A percentile compares a stretch with the other conserved stretches of the same genome.
Conservation (phyloP, 2,113 vertebrate genomes). For the Heloderma charlesbogerti region DNA sequence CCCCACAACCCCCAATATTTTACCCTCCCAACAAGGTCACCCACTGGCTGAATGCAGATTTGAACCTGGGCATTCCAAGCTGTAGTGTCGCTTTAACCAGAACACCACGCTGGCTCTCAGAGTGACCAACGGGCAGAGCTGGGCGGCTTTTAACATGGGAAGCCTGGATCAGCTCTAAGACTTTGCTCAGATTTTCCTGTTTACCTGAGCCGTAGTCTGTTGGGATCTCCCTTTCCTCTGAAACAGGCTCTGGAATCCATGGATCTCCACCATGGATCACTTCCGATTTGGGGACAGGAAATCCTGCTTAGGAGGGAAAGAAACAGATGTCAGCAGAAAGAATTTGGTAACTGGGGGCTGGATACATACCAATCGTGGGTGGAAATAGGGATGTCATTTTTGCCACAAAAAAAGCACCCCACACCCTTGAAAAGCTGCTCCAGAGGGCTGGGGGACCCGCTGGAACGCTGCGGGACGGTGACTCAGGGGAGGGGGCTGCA, state of each 20-base stretch:
- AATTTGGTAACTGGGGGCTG: not conserved
- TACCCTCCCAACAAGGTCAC: not conserved
- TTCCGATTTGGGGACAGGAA: conserved; percentile 27
- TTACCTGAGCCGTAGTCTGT: conserved; percentile 21
- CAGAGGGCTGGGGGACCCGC: too few relatives aligned
- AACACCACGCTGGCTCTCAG: not conserved
- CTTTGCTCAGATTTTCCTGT: not conserved
- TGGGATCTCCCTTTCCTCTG: conserved; percentile 24
- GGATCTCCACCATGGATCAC: conserved; percentile 27
- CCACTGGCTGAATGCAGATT: not conserved
- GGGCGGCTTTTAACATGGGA: not conserved
- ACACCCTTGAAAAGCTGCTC: too few relatives aligned
- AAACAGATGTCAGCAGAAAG: not conserved
- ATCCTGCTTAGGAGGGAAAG: not conserved
- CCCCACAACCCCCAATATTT: not conserved
- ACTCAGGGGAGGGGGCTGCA: too few relatives aligned
- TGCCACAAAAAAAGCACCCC: too few relatives aligned
- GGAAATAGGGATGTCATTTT: too few relatives aligned
- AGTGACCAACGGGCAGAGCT: not conserved
- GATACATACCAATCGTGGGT: too few relatives aligned
- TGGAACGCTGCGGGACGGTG: too few relatives aligned
- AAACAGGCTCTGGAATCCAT: conserved; percentile 30
- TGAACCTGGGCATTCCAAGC: not conserved
- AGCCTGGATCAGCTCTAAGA: not conserved
- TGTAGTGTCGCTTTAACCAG: not conserved